Evolutionary conservation across 1,140 invertebrate genomes (phyloP).

Genomic region (Listronotus bonariensis): DNA sequence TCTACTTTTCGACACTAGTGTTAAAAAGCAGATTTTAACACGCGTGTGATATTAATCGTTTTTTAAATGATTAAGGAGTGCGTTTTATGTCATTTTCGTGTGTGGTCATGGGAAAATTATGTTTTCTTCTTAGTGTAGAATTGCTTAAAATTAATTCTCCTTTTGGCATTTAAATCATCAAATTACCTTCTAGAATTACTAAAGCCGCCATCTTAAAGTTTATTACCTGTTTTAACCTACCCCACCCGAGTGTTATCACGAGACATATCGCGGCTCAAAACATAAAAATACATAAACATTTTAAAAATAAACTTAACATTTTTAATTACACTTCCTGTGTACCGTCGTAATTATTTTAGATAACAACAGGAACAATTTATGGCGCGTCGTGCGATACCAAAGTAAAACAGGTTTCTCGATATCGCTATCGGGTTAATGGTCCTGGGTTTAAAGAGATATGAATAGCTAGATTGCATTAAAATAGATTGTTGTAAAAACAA

Average conservation of each 20-base stretch:
- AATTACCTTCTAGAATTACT: too few relatives aligned
- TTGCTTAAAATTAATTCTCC: too few relatives aligned
- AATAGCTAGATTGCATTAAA: conserved; percentile 19
- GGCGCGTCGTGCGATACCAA: conserved; percentile 26
- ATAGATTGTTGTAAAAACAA: conserved; percentile 8
- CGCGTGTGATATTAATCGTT: too few relatives aligned
- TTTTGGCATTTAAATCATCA: too few relatives aligned
- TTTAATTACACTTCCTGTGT: conserved; percentile 34
- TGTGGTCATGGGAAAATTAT: too few relatives aligned
- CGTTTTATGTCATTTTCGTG: too few relatives aligned
- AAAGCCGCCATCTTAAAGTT: too few relatives aligned
- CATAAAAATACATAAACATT: conserved; percentile 15
- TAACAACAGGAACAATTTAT: conserved; percentile 31
- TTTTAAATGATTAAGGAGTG: too few relatives aligned
- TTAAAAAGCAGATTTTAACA: too few relatives aligned
- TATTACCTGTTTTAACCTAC: too few relatives aligned
- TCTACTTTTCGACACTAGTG: too few relatives aligned
- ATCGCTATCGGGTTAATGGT: conserved; percentile 32
- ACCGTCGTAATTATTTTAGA: conserved; percentile 31
- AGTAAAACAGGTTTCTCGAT: conserved; percentile 33
- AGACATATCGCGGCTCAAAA: background rate
- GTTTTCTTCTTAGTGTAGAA: too few relatives aligned
- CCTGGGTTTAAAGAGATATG: conserved; percentile 20
- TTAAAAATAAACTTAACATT: conserved; percentile 23
- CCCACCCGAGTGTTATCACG: conserved; percentile 4